A percentile compares a stretch with the other conserved stretches of the same genome.
Evolutionary conservation across 2,888 invertebrate genomes (phyloP).

Genomic region (Metellina segmentata): DNA sequence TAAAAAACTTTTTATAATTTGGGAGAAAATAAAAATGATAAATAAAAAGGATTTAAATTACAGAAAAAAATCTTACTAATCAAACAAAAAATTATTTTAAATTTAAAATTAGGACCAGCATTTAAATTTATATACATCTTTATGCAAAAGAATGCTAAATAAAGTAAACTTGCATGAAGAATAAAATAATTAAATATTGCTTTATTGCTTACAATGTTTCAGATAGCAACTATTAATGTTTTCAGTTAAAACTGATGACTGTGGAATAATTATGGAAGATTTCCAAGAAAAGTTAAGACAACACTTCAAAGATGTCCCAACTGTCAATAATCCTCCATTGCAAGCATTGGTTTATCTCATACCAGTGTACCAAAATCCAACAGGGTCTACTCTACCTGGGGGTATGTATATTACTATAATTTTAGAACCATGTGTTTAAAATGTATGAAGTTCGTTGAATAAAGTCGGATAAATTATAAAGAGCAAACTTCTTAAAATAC

Average conservation of each 20-base stretch:
- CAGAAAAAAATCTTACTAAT: too few relatives aligned
- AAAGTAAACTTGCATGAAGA: background rate
- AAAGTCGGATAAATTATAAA: background rate
- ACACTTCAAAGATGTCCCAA: slow-evolving; percentile 79
- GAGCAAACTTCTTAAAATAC: too few relatives aligned
- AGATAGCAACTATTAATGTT: slow-evolving; percentile 70
- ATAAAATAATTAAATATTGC: background rate
- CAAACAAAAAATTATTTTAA: too few relatives aligned
- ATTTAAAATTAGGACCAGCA: too few relatives aligned
- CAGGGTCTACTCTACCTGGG: slow-evolving; percentile 81
- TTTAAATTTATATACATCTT: too few relatives aligned
- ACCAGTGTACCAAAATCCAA: slow-evolving; percentile 85
- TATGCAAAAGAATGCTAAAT: background rate
- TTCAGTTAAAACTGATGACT: slow-evolving; percentile 83
- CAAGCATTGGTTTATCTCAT: slow-evolving; percentile 84
- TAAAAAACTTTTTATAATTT: too few relatives aligned
- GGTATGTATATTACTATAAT: slow-evolving; percentile 77
- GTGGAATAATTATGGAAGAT: slow-evolving; percentile 83
- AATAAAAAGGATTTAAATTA: too few relatives aligned
- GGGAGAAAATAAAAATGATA: too few relatives aligned
- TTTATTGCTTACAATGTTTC: slow-evolving; percentile 70
- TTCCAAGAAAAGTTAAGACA: slow-evolving; percentile 82
- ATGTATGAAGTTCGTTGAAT: background rate
- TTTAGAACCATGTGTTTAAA: background rate
- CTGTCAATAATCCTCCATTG: slow-evolving; percentile 79